Conservation (phyloP, 1,140 invertebrate species). For the Psilanteris sp. region DNA sequence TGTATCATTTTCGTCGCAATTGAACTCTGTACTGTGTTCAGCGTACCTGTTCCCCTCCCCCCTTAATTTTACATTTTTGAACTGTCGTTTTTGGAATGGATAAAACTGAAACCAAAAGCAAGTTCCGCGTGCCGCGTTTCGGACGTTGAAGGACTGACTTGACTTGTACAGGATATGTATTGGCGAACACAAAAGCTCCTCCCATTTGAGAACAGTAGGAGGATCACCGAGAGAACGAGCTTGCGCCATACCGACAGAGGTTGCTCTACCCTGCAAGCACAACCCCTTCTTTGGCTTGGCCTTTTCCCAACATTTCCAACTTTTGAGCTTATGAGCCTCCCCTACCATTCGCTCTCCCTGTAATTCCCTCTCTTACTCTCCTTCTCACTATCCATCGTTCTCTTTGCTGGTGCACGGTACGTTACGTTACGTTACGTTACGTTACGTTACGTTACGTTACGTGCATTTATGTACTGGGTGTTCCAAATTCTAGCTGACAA, state of each 20-base stretch:
- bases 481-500: not conserved
- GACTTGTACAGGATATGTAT: slow-evolving; percentile 71
- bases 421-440: slow-evolving; percentile 11
- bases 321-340: slow-evolving; percentile 71
- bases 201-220: slow-evolving; percentile 72
- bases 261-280: slow-evolving; percentile 63
- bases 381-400: not conserved
- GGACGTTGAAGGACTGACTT: slow-evolving; percentile 76
- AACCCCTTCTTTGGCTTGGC: slow-evolving; percentile 73
- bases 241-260: slow-evolving; percentile 68
- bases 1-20: not conserved
- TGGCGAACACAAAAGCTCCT: slow-evolving; percentile 76
- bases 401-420: slow-evolving; percentile 10
- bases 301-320: slow-evolving; percentile 71
- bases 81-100: slow-evolving; percentile 24
- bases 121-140: slow-evolving; percentile 70
- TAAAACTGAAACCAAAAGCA: slow-evolving; percentile 43
- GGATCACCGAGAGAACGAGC: slow-evolving; percentile 70
- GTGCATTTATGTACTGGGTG: slow-evolving; percentile 13
- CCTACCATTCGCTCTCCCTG: slow-evolving; percentile 17
- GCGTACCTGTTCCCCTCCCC: slow-evolving; percentile 26
- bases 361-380: slow-evolving; percentile 18
- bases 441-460: slow-evolving; percentile 8
- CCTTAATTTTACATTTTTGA: slow-evolving; percentile 26
- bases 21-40: slow-evolving; percentile 1